Evolutionary conservation across 2,888 invertebrate species (phyloP).

Genomic region (Trissoscelio sp.): DNA sequence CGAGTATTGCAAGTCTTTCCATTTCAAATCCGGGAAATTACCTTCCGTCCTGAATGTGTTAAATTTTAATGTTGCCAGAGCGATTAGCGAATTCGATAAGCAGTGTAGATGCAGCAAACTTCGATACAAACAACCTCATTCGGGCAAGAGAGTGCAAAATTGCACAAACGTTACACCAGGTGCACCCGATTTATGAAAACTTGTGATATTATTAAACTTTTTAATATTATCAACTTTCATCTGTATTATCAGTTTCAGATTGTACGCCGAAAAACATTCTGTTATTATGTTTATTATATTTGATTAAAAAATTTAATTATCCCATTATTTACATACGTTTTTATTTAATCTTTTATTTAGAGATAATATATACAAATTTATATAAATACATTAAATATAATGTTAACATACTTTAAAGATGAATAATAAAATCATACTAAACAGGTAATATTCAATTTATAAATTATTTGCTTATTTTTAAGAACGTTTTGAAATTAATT

Average conservation of each 20-base stretch:
- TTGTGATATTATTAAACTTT: slow-evolving; percentile 26
- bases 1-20: slow-evolving; percentile 10
- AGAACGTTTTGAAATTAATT: no score
- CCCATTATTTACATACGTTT: no score
- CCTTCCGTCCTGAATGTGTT: slow-evolving; percentile 31
- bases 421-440: no score
- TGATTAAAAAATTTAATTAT: no score
- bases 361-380: no score
- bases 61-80: slow-evolving; percentile 31
- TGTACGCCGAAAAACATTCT: neutral
- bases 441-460: no score
- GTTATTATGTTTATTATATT: neutral
- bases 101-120: slow-evolving; percentile 30
- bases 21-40: slow-evolving; percentile 30
- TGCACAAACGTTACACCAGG: slow-evolving; percentile 38
- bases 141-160: slow-evolving; percentile 19
- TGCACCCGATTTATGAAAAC: slow-evolving; percentile 41
- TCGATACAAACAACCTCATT: slow-evolving; percentile 39
- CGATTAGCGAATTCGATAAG: slow-evolving; percentile 44
- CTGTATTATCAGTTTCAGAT: slow-evolving; percentile 6
- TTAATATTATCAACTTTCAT: slow-evolving; percentile 24
- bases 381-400: no score
- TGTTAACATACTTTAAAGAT: no score
- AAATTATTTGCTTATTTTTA: no score
- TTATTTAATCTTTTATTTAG: no score